phyloP scores from a whole-genome alignment of 1,140 invertebrate species.

The Eueides isabella region DNA sequence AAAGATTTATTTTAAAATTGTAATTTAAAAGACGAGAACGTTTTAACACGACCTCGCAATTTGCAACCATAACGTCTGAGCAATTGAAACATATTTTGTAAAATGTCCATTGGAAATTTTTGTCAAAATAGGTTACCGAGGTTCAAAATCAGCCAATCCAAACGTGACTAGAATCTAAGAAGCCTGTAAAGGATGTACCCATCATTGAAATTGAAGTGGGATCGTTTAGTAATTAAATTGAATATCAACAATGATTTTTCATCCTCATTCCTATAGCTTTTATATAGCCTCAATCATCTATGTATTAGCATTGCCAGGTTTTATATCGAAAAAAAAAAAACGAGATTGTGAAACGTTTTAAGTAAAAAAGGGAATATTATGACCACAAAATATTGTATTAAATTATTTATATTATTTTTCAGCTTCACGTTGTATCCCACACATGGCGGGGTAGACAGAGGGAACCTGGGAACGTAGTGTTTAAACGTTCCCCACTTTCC shows the following conservation, averaged over 20 bases:
- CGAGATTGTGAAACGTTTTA: no score
- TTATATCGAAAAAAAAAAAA: no score
- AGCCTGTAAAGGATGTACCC: constrained; percentile 4
- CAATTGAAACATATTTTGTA: neutral
- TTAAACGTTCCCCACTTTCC: no score
- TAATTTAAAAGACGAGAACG: neutral
- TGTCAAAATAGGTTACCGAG: neutral
- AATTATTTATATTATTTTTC: no score
- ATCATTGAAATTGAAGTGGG: neutral
- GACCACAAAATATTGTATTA: no score
- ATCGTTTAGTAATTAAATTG: neutral
- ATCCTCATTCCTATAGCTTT: neutral
- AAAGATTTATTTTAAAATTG: constrained; percentile 8
- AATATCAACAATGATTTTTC: neutral
- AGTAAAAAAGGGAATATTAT: no score
- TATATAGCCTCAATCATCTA: neutral
- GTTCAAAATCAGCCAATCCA: constrained; percentile 12
- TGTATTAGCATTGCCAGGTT: no score
- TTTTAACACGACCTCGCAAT: neutral
- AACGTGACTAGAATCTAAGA: constrained; percentile 25
- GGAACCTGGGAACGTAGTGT: no score
- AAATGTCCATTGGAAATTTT: neutral
- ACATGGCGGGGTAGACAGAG: no score
- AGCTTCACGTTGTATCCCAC: no score
- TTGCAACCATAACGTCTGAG: constrained; percentile 7